These are phyloP conservation scores for Xerus inauris DNA, from an alignment of 2,113 vertebrate species.

Conservation along the genomic window DNA sequence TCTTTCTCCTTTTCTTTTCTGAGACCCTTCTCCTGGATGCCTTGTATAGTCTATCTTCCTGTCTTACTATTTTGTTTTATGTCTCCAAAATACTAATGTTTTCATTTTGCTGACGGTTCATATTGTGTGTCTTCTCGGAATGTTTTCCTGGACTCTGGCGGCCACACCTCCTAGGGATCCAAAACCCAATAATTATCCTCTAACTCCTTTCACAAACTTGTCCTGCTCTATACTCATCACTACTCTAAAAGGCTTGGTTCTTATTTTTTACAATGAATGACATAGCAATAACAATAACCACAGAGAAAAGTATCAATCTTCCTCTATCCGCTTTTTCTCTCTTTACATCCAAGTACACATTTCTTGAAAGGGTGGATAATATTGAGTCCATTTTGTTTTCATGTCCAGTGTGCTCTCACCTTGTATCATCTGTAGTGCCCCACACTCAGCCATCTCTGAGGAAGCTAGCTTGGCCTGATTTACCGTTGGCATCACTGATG, in stretches of 20 bases:
- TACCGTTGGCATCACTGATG: not conserved
- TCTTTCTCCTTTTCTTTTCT: too few relatives aligned
- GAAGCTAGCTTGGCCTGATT: not conserved
- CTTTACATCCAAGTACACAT: not conserved
- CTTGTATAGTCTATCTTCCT: too few relatives aligned
- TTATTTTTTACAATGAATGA: not conserved
- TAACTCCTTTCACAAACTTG: not conserved
- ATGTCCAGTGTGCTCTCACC: not conserved
- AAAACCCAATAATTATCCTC: not conserved
- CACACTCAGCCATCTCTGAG: not conserved
- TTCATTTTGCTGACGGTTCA: not conserved
- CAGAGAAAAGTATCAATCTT: not conserved
- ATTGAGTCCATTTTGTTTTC: not conserved
- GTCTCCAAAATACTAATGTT: not conserved
- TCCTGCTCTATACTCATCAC: not conserved
- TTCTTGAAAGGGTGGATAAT: not conserved
- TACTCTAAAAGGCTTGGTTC: not conserved
- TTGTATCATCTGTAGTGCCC: not conserved
- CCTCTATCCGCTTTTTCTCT: not conserved
- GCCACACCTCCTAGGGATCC: not conserved
- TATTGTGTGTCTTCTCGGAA: not conserved
- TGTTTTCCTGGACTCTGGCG: not conserved
- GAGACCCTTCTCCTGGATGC: too few relatives aligned
- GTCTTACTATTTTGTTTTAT: not conserved
- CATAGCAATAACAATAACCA: not conserved